Evolutionary conservation across 2,797 vertebrate genomes (phyloP).

Genomic region (Acanthurus leucopareius): DNA sequence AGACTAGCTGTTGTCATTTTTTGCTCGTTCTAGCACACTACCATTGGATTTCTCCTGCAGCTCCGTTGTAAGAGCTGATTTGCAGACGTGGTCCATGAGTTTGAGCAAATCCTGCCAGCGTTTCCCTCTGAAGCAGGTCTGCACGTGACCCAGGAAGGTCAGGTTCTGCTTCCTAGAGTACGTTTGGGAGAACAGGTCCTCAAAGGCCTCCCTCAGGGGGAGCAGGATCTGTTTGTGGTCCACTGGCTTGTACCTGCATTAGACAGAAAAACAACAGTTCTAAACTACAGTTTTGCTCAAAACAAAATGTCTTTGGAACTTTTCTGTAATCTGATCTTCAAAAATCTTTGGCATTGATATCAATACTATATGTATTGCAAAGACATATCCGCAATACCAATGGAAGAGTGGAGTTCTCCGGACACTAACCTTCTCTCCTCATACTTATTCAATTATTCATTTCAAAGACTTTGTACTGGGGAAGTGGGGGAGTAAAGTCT

Average conservation of each 20-base stretch:
- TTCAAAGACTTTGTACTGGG: too few relatives aligned
- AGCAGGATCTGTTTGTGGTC: conserved; percentile 94
- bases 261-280: background rate
- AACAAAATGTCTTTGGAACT: background rate
- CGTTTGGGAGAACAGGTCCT: conserved; percentile 95
- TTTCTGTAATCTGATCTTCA: too few relatives aligned
- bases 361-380: too few relatives aligned
- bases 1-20: accelerated
- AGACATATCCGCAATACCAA: too few relatives aligned
- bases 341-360: too few relatives aligned
- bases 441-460: too few relatives aligned
- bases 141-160: conserved; percentile 96
- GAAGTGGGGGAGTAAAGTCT: too few relatives aligned
- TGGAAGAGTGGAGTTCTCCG: too few relatives aligned
- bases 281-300: background rate
- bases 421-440: too few relatives aligned
- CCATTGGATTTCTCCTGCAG: conserved; percentile 84
- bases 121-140: conserved; percentile 96
- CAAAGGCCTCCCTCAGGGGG: conserved; percentile 94
- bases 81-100: conserved; percentile 97
- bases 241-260: conserved; percentile 93
- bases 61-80: conserved; percentile 91
- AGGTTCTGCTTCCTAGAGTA: conserved; percentile 97
- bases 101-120: conserved; percentile 96
- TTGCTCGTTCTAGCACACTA: conserved; percentile 30